Base-by-base conservation (phyloP, 2,888 invertebrate species). In the Phyllotreta striolata region DNA sequence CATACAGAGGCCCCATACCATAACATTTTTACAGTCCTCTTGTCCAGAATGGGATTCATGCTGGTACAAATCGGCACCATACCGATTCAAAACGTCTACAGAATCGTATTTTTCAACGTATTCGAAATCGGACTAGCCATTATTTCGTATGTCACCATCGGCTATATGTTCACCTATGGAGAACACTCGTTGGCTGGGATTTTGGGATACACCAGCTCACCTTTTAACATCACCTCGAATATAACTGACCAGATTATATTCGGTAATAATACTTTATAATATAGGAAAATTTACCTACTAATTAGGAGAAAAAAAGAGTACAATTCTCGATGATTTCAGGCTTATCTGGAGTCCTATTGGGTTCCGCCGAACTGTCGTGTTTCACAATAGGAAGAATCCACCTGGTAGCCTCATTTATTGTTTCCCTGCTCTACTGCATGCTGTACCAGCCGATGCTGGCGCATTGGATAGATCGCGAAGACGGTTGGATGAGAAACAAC, bases 61-160 rank as follows among this genome's bases (percentile, higher is more conserved):
- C 57, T 76, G 10, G 66, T 75, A 8, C 79, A 82, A 70, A 64
- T 81, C 7, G 80, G 81, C 24, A 77, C 77, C 57, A 75, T 81
- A 44, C 80, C 81, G 6, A 70, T 77, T 10, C 77, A 74, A 60
- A 79, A 81, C 63, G 76, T 80, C 0, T 81, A 80, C 56, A 69
- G 78, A 40, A 78, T 82, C 12, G 64, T 81, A 1, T 70, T 81
- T 2, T 77, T 80, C 9, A 82, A 82, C 64, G 67, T 79, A 10
- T 47, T 80, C 0, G 82, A 82, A 56, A 70, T 81, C 6, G 74
- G 73, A 6, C 72, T 74, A 55, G 70, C 73, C 3, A 79, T 77
- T 1, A n/a, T 79, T 6, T 70, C 74, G 1, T 82, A 77, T 61
- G 54, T 73, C 2, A 52, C 78, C 8, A 39, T 77, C 1, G 81